These are phyloP conservation scores for Parnassius glacialis DNA, from an alignment of 2,888 invertebrate species.

Conservation along the genomic window DNA sequence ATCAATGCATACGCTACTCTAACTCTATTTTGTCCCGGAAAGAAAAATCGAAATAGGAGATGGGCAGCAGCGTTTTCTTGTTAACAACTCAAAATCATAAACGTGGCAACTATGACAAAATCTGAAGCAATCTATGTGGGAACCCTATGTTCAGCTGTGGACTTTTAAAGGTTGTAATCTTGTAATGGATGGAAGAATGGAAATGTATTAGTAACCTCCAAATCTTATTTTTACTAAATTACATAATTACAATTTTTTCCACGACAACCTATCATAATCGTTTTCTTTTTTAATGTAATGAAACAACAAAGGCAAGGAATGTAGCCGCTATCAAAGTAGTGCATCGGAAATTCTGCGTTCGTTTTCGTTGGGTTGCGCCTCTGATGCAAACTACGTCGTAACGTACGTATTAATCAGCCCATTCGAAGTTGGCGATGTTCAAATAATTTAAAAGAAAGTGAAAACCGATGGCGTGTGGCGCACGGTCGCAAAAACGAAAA, in stretches of 20 bases:
- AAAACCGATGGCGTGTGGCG: slow-evolving; percentile 57
- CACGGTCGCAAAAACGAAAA: slow-evolving; percentile 26
- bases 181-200: no score
- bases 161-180: no score
- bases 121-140: no score
- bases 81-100: no score
- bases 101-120: no score
- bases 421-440: slow-evolving; percentile 52
- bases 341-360: slow-evolving; percentile 16
- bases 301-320: slow-evolving; percentile 8
- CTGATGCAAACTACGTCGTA: slow-evolving; percentile 32
- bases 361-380: slow-evolving; percentile 8
- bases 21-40: no score
- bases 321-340: slow-evolving; percentile 9
- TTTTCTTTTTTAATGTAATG: neutral
- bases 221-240: no score
- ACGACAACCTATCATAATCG: neutral
- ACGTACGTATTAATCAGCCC: slow-evolving; percentile 57
- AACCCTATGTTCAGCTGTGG: no score
- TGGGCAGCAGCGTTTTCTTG: no score
- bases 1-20: no score
- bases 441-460: slow-evolving; percentile 75
- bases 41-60: no score
- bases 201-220: no score
- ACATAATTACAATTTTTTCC: neutral